A percentile compares a stretch with the other conserved stretches of the same genome.
These are phyloP conservation scores for Vidua chalybeata DNA, from an alignment of 2,113 vertebrate genomes.

Conservation along the genomic window DNA sequence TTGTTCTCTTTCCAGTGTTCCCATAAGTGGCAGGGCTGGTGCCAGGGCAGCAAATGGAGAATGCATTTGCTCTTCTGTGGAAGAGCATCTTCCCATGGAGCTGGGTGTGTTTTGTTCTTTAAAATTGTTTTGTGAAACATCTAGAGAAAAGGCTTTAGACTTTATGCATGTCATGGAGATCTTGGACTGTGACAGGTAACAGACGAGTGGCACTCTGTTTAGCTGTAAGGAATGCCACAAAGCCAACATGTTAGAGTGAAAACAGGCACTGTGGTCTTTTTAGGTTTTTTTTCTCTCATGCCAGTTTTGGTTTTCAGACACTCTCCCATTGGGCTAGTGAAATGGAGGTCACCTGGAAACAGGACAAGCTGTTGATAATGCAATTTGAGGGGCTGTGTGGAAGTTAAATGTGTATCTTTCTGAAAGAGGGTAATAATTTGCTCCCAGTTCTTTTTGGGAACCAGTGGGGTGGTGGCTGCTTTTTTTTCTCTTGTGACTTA, in stretches of 20 bases:
- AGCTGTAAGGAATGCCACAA: not conserved
- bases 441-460: not conserved
- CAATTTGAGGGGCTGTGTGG: not conserved
- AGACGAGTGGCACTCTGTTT: not conserved
- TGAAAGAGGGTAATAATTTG: not conserved
- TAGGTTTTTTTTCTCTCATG: not conserved
- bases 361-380: not conserved
- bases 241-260: not conserved
- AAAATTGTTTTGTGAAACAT: not conserved
- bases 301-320: not conserved
- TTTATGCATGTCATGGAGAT: too few species aligned
- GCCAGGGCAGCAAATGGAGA: not conserved
- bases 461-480: not conserved
- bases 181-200: not conserved
- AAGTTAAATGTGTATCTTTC: not conserved
- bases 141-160: not conserved
- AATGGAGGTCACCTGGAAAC: not conserved
- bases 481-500: not conserved
- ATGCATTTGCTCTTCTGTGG: not conserved
- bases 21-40: not conserved
- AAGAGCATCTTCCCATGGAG: not conserved
- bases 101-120: not conserved
- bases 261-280: not conserved
- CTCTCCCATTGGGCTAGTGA: not conserved
- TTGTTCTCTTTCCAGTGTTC: not conserved